phyloP scores from a whole-genome alignment of 30 jellyfish, hydroid and myxozoan species.

The Calvadosia cruxmelitensis region DNA sequence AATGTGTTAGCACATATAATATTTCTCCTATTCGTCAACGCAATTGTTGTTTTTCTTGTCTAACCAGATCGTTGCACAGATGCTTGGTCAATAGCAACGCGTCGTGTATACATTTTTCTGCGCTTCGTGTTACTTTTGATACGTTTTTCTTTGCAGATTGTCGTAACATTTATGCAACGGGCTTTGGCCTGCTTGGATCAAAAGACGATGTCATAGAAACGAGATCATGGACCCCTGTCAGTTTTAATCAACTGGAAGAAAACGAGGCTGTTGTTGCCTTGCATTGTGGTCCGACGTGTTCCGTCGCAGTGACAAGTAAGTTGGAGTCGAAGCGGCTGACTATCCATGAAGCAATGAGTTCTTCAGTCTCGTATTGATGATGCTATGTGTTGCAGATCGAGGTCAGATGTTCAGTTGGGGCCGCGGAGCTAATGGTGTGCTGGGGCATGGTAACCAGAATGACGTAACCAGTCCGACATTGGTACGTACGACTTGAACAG shows the following conservation, averaged over 20 bases:
- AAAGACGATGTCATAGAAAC: slow-evolving; percentile 10
- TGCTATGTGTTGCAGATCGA: slow-evolving; percentile 19
- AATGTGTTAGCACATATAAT: too few relatives aligned
- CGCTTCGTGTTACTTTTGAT: not conserved
- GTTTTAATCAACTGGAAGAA: not conserved
- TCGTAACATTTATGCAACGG: slow-evolving; percentile 21
- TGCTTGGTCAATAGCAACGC: too few relatives aligned
- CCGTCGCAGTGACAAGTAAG: slow-evolving; percentile 33
- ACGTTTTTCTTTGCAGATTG: slow-evolving; percentile 4
- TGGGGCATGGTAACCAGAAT: slow-evolving; percentile 31
- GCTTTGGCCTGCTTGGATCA: slow-evolving; percentile 40
- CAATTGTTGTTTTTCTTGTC: too few relatives aligned
- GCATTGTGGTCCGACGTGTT: slow-evolving; percentile 39
- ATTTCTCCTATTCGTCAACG: too few relatives aligned
- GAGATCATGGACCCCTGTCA: not conserved
- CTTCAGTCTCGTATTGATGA: not conserved
- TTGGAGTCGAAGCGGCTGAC: not conserved
- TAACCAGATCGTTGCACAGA: too few relatives aligned
- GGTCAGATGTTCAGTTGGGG: slow-evolving; percentile 40
- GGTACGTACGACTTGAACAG: not conserved
- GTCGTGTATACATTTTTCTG: not conserved
- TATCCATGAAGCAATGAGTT: not conserved
- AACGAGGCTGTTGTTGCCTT: slow-evolving; percentile 5
- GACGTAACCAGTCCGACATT: slow-evolving; percentile 15
- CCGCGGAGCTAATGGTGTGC: slow-evolving; percentile 39